phyloP scores from a whole-genome alignment of 2,888 invertebrate species.

The Spatulosminthurus flaviceps region DNA sequence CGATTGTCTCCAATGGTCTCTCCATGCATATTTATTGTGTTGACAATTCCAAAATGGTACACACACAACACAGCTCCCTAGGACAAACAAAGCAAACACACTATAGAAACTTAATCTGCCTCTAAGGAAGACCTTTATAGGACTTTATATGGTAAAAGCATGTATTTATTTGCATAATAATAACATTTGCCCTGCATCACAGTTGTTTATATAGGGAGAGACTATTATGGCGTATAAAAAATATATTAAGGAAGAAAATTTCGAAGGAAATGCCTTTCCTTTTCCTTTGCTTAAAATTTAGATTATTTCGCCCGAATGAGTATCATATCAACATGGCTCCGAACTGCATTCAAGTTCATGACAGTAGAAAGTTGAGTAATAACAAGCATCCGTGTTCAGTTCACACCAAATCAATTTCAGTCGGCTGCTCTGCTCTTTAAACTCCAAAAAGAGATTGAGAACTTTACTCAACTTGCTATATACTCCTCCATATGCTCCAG shows the following conservation, averaged over 20 bases:
- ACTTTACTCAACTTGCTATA: neutral
- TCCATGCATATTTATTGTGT: no score
- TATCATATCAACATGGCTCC: conserved; percentile 12
- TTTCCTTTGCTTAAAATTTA: conserved; percentile 12
- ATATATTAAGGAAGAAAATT: neutral
- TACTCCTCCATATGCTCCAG: no score
- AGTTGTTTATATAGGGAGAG: neutral
- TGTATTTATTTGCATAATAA: no score
- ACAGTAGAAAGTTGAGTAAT: conserved; percentile 6
- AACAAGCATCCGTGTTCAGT: conserved; percentile 3
- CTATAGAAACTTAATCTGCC: no score
- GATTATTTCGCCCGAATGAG: conserved; percentile 9
- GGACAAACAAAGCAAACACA: no score
- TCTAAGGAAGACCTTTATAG: no score
- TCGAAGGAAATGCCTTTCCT: conserved; percentile 13
- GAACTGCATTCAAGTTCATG: neutral
- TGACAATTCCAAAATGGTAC: no score
- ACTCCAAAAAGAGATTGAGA: neutral
- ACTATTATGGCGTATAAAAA: neutral
- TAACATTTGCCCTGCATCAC: no score
- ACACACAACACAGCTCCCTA: no score
- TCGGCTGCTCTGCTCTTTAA: neutral
- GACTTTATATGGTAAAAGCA: no score
- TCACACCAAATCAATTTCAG: conserved; percentile 14
- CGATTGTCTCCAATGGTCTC: no score